Conservation (phyloP, 2,888 invertebrate species). For the Agrenia bidenticulata region DNA sequence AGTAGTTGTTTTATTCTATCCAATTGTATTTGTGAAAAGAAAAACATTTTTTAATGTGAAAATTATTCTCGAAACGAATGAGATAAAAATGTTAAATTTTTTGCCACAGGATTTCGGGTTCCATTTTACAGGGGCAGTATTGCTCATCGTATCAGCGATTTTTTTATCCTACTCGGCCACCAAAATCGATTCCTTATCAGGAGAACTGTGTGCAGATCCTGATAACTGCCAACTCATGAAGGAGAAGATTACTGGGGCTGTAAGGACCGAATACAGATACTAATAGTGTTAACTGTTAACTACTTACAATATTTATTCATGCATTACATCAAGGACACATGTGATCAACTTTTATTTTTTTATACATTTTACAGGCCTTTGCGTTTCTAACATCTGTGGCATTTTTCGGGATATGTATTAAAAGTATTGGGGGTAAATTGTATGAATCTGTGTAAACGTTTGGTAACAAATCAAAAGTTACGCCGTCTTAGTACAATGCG, state of each 20-base stretch:
- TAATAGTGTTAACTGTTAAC: neutral
- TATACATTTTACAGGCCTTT: neutral
- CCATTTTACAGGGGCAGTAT: constrained; percentile 16
- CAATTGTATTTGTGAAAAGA: too few species aligned
- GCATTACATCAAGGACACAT: too few species aligned
- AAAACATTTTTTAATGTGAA: too few species aligned
- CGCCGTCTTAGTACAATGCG: too few species aligned
- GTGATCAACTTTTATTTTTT: neutral
- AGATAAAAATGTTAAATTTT: neutral
- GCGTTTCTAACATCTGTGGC: neutral
- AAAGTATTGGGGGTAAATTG: constrained; percentile 1
- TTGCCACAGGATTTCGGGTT: constrained; percentile 23
- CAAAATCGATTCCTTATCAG: constrained; percentile 13
- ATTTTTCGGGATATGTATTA: neutral
- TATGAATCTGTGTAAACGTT: constrained; percentile 11
- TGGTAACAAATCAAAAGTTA: too few species aligned
- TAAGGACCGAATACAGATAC: constrained; percentile 46
- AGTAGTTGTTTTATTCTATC: too few species aligned
- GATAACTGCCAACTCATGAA: constrained; percentile 19
- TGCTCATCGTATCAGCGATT: constrained; percentile 12
- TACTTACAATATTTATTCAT: too few species aligned
- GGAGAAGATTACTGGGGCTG: constrained; percentile 54
- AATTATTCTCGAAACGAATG: too few species aligned
- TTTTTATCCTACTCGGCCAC: constrained; percentile 9
- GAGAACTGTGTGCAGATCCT: neutral